Conservation (phyloP, 2,113 vertebrate genomes). For the Australoheros scitulus region DNA sequence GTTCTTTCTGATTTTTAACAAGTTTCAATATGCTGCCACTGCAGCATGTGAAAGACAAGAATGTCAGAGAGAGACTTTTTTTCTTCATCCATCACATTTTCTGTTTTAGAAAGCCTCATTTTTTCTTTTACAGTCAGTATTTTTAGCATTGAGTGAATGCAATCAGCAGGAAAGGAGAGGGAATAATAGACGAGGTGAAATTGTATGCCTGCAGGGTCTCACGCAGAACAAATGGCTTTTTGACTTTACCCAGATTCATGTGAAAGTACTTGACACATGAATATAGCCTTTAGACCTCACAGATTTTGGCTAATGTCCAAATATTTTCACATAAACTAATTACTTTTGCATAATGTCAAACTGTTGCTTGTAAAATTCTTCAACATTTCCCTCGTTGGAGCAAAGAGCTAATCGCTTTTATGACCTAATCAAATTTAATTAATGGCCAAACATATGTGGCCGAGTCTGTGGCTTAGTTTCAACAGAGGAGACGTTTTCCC, state of each 20-base stretch:
- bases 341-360: not conserved
- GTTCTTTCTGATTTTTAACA: not conserved
- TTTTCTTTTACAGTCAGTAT: not conserved
- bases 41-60: too few relatives aligned
- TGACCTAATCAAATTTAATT: not conserved
- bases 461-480: not conserved
- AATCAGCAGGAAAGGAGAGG: not conserved
- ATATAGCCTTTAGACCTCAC: not conserved
- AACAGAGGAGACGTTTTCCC: not conserved
- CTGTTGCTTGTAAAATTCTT: not conserved
- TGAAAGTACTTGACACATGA: not conserved
- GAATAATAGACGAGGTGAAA: not conserved
- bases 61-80: not conserved
- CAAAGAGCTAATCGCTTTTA: not conserved
- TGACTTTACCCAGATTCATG: fast-evolving
- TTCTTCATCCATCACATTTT: not conserved
- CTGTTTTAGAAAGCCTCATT: fast-evolving
- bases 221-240: not conserved
- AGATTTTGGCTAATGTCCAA: not conserved
- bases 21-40: not conserved
- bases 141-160: not conserved
- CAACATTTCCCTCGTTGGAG: too few relatives aligned
- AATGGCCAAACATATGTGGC: not conserved
- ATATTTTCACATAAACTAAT: not conserved
- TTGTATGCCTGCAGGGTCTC: not conserved